These are phyloP conservation scores for Metallyticus violacea DNA, from an alignment of 2,888 invertebrate species.

Conservation along the genomic window DNA sequence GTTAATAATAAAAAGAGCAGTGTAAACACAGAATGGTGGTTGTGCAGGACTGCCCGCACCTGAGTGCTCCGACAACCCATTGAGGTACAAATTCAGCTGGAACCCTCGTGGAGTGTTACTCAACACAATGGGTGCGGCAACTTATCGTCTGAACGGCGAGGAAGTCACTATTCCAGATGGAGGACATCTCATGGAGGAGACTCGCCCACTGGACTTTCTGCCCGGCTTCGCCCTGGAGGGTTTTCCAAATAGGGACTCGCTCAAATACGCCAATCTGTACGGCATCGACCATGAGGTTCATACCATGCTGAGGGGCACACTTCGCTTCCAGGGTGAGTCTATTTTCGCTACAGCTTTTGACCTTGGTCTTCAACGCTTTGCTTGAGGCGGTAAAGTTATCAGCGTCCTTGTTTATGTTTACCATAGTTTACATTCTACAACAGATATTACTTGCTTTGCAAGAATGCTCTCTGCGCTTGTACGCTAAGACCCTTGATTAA, in stretches of 20 bases:
- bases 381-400: no score
- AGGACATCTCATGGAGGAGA: conserved; percentile 83
- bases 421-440: no score
- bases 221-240: conserved; percentile 97
- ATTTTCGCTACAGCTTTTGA: background rate
- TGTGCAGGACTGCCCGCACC: conserved; percentile 85
- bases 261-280: conserved; percentile 81
- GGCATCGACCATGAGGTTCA: conserved; percentile 79
- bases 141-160: conserved; percentile 77
- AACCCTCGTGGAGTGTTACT: conserved; percentile 90
- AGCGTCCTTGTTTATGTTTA: no score
- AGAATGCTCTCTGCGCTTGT: no score
- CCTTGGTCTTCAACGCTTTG: background rate
- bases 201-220: conserved; percentile 79
- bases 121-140: conserved; percentile 87
- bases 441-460: no score
- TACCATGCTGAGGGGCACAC: conserved; percentile 89
- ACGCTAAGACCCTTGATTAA: no score
- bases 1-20: no score
- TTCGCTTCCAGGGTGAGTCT: conserved; percentile 71
- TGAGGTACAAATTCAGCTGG: conserved; percentile 95
- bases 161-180: conserved; percentile 86
- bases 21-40: no score
- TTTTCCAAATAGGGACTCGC: conserved; percentile 95
- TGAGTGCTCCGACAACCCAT: conserved; percentile 87